Evolutionary conservation across 2,113 vertebrate genomes (phyloP), one percentile per base, ranked within the genome.

Genomic region (Cochlearius cochlearius): DNA sequence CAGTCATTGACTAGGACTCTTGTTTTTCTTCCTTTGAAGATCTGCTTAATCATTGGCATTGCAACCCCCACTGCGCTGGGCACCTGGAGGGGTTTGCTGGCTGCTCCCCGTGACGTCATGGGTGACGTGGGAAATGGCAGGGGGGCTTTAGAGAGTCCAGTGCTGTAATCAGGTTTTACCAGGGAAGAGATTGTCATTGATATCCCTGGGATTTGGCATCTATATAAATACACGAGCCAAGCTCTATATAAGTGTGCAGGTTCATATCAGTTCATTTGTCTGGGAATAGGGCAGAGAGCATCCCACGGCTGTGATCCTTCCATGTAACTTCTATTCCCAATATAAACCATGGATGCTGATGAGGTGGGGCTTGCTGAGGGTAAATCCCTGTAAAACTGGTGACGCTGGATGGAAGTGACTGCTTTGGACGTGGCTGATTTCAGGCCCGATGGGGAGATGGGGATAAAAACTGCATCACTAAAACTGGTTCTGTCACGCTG

Each of bases 131-230:
- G 64, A 64, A 47, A 34, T 85, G 69, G 45, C 56, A 14, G 41
- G 45, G 88, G 91, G 86, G 25, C 49, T 91, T 87, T 91, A 77
- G 62, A 47, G 86, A 88, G 56, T 49, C 85, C 80, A 67, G 73
- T 9, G 10, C 82, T 80, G 64, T 96, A 95, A 95, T 89, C 85
- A 53, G 96, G 81, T 94, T 96, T 98, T 96, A 90, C 73, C 72
- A 74, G 93, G 88, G 79, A 96, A 29, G 94, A 95, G 96, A 91
- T 96, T 96, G 96, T 94, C 93, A 94, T 23, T 76, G 95, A 95
- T 96, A 97, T 73, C 91, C 94, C 95, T 94, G 93, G 96, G 97
- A 96, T 97, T 96, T 97, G 96, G 83, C 92, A 55, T 96, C 94
- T 95, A 2, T 95, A 83, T 94, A 96, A 96, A 95, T 89, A 92